Conservation (phyloP, 1,140 invertebrate species). For the Drosophila nannoptera region DNA sequence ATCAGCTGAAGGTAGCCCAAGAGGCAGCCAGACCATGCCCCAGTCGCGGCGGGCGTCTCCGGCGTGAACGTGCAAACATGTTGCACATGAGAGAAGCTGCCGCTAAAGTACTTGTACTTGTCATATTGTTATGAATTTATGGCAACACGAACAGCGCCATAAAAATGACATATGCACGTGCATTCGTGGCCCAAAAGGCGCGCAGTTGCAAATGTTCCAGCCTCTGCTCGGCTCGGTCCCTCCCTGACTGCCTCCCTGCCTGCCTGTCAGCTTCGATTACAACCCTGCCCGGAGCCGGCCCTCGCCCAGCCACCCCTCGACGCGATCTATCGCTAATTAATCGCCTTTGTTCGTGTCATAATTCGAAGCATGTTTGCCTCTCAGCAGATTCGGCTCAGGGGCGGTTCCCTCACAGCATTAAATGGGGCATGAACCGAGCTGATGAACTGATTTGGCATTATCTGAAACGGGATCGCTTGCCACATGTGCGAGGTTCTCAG, state of each 20-base stretch:
- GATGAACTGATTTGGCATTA: constrained; percentile 26
- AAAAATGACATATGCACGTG: constrained; percentile 77
- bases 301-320: constrained; percentile 12
- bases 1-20: constrained; percentile 60
- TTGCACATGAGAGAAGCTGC: constrained; percentile 77
- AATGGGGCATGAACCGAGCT: constrained; percentile 58
- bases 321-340: constrained; percentile 58
- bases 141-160: constrained; percentile 76
- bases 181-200: constrained; percentile 37
- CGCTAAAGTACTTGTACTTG: constrained; percentile 79
- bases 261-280: constrained; percentile 29
- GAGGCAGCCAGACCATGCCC: constrained; percentile 9
- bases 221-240: constrained; percentile 8
- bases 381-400: constrained; percentile 64
- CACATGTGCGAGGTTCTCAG: constrained; percentile 71
- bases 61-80: constrained; percentile 77
- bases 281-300: constrained; percentile 6
- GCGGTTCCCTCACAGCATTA: constrained; percentile 42
- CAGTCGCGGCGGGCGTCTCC: constrained; percentile 50
- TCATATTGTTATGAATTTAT: constrained; percentile 79
- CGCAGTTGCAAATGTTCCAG: constrained; percentile 47
- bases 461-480: constrained; percentile 5
- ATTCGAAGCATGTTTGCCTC: constrained; percentile 70
- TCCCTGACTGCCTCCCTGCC: constrained; percentile 1
- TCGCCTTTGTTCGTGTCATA: constrained; percentile 74